Evolutionary conservation across 2,888 invertebrate species (phyloP), one percentile per base, ranked within the genome.

Genomic region (Seira musarum): DNA sequence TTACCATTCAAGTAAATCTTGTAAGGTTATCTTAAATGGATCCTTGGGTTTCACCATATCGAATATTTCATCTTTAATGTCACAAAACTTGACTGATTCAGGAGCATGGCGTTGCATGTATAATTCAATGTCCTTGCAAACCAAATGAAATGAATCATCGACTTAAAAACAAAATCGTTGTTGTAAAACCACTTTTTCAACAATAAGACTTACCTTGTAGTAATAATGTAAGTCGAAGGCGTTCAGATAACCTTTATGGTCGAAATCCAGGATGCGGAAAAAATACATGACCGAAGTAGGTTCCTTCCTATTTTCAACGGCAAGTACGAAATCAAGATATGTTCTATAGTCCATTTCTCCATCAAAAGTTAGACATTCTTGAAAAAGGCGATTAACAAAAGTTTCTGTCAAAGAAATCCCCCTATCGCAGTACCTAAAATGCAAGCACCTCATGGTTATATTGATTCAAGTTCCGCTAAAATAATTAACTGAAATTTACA

Each of bases 321-420:
- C 98, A 40, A 98, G 90, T 0, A 97, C 96, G 88, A 99, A 93
- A 88, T 98, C 97, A 24, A 99, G 90, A 89, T 97, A 99, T 0
- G 97, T 96, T 90, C 98, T 98, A 90, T 98, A 99, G 90, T 99
- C 98, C 95, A 96, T 96, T 89, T 96, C 96, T 0, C 95, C 95
- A 86, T 96, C 95, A 88, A 97, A 98, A 0, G 98, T 98, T 2
- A 97, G 91, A 87, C 96, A 97, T 87, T 97, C 97, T 88, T 98
- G 96, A 90, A 97, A 98, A 0, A 98, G 95, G 49, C 97, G 91
- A 87, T 96, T 95, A 1, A 98, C 91, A 89, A 98, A 99, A 0
- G 95, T 95, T 61, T 93, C 92, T 0, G 98, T 98, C 10, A 98
- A 89, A 0, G 96, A 96, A 1, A 69, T 67, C 17, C 64, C 70